These are phyloP conservation scores for Synodontis membranacea DNA, from an alignment of 2,113 vertebrate species.

Conservation along the genomic window DNA sequence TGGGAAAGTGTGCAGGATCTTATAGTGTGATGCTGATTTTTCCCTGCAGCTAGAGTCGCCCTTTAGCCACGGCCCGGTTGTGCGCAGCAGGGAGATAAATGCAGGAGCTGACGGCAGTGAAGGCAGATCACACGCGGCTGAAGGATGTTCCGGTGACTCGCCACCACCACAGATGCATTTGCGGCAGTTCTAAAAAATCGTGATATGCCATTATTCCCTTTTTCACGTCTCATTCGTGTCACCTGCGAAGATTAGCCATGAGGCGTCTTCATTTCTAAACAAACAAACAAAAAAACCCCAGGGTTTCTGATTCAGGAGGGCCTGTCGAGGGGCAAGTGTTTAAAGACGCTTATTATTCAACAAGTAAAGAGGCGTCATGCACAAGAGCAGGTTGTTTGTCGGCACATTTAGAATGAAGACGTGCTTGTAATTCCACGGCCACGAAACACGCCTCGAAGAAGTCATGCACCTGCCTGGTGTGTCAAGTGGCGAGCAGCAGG, in stretches of 20 bases:
- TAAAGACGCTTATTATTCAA: slow-evolving; percentile 42
- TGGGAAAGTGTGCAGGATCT: not conserved
- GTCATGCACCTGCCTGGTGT: slow-evolving; percentile 39
- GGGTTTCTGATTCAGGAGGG: not conserved
- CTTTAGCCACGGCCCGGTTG: slow-evolving; percentile 65
- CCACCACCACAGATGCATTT: slow-evolving; percentile 57
- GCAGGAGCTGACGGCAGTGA: slow-evolving; percentile 67
- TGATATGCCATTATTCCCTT: slow-evolving; percentile 71
- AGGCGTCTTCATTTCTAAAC: slow-evolving; percentile 21
- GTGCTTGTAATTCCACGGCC: slow-evolving; percentile 37
- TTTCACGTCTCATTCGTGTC: slow-evolving; percentile 72
- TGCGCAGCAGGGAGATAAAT: slow-evolving; percentile 58
- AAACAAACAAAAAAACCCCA: slow-evolving; percentile 1
- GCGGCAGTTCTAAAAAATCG: slow-evolving; percentile 67
- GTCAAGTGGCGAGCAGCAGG: slow-evolving; percentile 17
- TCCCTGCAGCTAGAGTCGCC: slow-evolving; percentile 70
- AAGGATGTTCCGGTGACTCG: slow-evolving; percentile 28
- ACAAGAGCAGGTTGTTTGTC: slow-evolving; percentile 39
- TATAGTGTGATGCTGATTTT: slow-evolving; percentile 54
- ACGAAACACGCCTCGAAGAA: slow-evolving; percentile 18
- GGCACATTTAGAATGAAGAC: slow-evolving; percentile 32
- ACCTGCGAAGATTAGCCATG: slow-evolving; percentile 44
- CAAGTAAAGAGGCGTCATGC: slow-evolving; percentile 26
- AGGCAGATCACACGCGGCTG: slow-evolving; percentile 64
- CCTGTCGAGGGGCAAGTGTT: slow-evolving; percentile 1